Evolutionary conservation across 2,113 vertebrate genomes (phyloP).

Genomic region (Stercorarius parasiticus): DNA sequence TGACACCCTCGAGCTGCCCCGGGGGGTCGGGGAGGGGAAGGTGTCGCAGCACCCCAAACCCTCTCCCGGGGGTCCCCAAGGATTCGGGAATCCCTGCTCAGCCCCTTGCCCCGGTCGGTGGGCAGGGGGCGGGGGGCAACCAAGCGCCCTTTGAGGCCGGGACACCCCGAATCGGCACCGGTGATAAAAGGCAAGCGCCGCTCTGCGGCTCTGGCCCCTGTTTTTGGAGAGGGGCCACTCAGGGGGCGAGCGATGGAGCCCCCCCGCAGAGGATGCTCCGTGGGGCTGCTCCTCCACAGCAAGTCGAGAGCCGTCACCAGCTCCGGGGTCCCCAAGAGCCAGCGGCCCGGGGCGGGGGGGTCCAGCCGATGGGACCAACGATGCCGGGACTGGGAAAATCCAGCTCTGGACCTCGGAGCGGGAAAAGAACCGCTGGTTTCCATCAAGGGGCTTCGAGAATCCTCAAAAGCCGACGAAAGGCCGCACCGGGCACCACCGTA

Average conservation of each 20-base stretch:
- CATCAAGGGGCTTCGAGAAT: no score
- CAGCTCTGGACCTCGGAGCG: rapidly evolving
- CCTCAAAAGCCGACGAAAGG: rapidly evolving
- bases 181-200: rapidly evolving
- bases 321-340: not conserved
- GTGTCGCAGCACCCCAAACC: not conserved
- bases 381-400: not conserved
- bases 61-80: not conserved
- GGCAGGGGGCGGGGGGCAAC: not conserved
- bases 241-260: not conserved
- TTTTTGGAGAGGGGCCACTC: no score
- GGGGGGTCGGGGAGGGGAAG: rapidly evolving
- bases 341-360: rapidly evolving
- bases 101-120: not conserved
- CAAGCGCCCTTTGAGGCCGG: rapidly evolving
- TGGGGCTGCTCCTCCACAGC: not conserved
- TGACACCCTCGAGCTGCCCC: not conserved
- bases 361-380: not conserved
- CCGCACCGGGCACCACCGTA: no score
- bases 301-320: no score
- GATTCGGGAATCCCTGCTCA: rapidly evolving
- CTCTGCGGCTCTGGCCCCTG: rapidly evolving
- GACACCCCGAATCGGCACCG: rapidly evolving
- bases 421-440: not conserved
- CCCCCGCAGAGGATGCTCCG: not conserved